Evolutionary conservation across 2,113 vertebrate genomes (phyloP).

Genomic region (Ahaetulla prasina): DNA sequence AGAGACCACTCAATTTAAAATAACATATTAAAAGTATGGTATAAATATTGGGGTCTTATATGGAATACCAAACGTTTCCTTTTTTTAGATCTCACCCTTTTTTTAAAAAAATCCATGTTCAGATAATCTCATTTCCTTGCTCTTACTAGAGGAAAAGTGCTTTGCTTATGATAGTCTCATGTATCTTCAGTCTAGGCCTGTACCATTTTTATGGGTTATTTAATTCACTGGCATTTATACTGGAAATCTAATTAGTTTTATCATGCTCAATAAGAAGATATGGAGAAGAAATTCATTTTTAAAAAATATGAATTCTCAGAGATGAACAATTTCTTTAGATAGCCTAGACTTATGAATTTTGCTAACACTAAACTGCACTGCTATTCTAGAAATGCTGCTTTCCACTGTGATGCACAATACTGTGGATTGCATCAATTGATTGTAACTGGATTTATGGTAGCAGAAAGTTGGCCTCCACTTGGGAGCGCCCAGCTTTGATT

Average conservation of each 20-base stretch:
- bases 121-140: background rate
- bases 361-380: background rate
- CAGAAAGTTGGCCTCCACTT: background rate
- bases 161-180: background rate
- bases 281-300: background rate
- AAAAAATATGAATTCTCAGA: background rate
- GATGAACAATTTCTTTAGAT: background rate
- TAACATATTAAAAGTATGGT: background rate
- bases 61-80: background rate
- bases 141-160: background rate
- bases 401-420: background rate
- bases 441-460: background rate
- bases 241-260: background rate
- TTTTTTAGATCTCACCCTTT: background rate
- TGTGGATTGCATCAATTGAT: background rate
- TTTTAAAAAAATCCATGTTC: background rate
- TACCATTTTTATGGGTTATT: background rate
- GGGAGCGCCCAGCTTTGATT: background rate
- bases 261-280: background rate
- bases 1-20: background rate
- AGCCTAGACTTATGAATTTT: background rate
- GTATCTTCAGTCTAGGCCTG: background rate
- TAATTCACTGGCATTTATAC: background rate
- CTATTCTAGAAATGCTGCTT: background rate
- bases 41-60: background rate